Evolutionary conservation across 2,888 invertebrate genomes (phyloP).

Genomic region (Xanthia togata): DNA sequence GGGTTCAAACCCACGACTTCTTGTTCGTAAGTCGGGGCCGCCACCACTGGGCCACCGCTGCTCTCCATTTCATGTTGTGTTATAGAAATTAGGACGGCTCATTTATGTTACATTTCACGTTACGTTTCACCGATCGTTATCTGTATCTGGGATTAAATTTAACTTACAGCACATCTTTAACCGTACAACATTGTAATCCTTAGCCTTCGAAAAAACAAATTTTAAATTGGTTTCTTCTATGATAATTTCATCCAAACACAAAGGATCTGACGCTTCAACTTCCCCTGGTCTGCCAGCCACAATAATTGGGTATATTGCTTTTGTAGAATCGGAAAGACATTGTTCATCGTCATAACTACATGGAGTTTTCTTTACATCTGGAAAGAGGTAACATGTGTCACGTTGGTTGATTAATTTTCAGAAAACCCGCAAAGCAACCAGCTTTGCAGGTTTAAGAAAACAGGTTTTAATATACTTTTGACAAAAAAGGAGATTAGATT

Average conservation of each 20-base stretch:
- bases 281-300: constrained; percentile 64
- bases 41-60: no score
- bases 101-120: background rate
- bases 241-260: constrained; percentile 56
- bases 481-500: background rate
- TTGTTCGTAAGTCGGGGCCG: no score
- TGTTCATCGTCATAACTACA: constrained; percentile 64
- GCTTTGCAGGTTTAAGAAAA: background rate
- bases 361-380: constrained; percentile 45
- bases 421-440: background rate
- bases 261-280: constrained; percentile 68
- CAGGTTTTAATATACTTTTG: background rate
- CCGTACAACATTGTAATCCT: constrained; percentile 55
- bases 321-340: constrained; percentile 46
- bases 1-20: no score
- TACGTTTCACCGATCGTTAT: background rate
- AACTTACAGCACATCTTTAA: constrained; percentile 50
- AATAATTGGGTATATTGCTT: constrained; percentile 28
- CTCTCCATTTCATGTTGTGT: background rate
- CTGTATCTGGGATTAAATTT: background rate
- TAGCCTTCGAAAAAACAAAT: constrained; percentile 43
- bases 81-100: background rate
- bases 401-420: background rate
- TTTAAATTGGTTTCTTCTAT: constrained; percentile 37
- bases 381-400: constrained; percentile 6